Evolutionary conservation across 64 coral and sea anemone genomes (phyloP).

Genomic region (Catalaphyllia jardinei): DNA sequence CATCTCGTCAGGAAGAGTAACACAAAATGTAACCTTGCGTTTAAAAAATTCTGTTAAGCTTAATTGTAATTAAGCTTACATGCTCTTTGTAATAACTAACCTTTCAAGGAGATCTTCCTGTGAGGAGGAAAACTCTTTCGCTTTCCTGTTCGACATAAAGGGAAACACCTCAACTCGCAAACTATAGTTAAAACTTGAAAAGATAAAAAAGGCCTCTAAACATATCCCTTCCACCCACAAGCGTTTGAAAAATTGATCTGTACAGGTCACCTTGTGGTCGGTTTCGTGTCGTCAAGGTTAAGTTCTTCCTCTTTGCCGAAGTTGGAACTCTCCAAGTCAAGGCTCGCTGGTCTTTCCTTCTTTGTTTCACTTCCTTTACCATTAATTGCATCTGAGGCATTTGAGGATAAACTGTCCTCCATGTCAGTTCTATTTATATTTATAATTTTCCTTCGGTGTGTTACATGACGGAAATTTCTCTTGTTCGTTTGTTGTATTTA

Average conservation of each 20-base stretch:
- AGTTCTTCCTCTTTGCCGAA: not conserved
- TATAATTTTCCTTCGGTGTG: not conserved
- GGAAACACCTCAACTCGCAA: not conserved
- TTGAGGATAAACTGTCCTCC: slow-evolving; percentile 9
- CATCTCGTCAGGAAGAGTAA: too few relatives aligned
- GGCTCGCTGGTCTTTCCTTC: slow-evolving; percentile 23
- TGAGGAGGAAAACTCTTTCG: slow-evolving; percentile 36
- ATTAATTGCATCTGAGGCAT: not conserved
- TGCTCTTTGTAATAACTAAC: not conserved
- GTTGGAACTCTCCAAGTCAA: not conserved
- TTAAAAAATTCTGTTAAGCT: not conserved
- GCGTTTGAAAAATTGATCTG: not conserved
- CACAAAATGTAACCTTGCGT: not conserved
- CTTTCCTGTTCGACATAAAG: slow-evolving; percentile 5
- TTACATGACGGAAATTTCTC: not conserved
- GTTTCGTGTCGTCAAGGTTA: not conserved
- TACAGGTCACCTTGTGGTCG: not conserved
- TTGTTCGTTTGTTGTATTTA: not conserved
- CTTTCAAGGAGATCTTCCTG: slow-evolving; percentile 36
- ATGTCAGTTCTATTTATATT: not conserved
- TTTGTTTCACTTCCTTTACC: slow-evolving; percentile 9
- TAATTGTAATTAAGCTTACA: not conserved
- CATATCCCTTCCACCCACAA: not conserved
- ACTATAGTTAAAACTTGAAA: not conserved
- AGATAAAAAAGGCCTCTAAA: not conserved